Evolutionary conservation across 2,113 vertebrate genomes (phyloP).

Genomic region (Lophius piscatorius): DNA sequence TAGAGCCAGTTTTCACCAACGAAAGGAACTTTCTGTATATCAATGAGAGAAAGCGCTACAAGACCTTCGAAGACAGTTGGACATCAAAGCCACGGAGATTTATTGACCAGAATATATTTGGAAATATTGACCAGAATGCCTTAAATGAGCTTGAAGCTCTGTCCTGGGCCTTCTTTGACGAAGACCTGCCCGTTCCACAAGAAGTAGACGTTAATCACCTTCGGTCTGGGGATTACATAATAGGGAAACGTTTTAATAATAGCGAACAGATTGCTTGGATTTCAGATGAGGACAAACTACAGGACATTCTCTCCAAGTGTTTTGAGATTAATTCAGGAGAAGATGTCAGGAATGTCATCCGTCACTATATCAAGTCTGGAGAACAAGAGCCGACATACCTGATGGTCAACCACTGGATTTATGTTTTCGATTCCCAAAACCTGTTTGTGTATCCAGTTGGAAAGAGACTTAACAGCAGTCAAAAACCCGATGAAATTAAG

Average conservation of each 20-base stretch:
- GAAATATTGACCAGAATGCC: accelerated
- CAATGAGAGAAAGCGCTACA: accelerated
- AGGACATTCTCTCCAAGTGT: accelerated
- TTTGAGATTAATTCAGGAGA: conserved; percentile 29
- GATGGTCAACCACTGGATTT: conserved; percentile 57
- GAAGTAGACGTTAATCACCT: accelerated
- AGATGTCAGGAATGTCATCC: conserved; percentile 21
- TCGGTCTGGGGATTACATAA: accelerated
- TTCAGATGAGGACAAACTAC: accelerated
- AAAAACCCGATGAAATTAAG: not conserved
- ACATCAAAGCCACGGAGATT: not conserved
- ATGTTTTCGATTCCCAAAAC: accelerated
- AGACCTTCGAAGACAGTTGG: not conserved
- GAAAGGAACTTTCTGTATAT: conserved; percentile 16
- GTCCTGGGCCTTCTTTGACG: conserved; percentile 39
- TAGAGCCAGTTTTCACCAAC: conserved; percentile 27
- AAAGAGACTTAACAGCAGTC: conserved; percentile 31
- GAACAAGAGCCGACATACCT: not conserved
- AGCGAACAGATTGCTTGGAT: accelerated
- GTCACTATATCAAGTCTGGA: conserved; percentile 10
- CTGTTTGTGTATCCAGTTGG: conserved; percentile 46
- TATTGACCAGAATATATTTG: not conserved
- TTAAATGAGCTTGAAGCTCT: conserved; percentile 14
- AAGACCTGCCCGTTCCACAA: accelerated
- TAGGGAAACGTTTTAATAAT: not conserved